Conservation (phyloP, 2,888 invertebrate genomes). For the Cordilura impudica region DNA sequence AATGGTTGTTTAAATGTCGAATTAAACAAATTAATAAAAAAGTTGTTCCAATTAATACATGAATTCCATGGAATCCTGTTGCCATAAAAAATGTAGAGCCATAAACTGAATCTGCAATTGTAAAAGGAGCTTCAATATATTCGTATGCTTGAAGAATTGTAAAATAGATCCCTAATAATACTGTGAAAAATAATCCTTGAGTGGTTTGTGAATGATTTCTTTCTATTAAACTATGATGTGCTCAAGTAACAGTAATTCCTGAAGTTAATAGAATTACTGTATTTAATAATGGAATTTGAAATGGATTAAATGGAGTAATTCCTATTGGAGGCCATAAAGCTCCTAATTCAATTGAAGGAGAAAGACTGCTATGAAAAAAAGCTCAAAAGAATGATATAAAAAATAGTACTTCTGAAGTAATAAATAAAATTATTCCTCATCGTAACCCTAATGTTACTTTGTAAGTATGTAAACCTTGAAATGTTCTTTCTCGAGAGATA, state of each 20-base stretch:
- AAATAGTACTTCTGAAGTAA: conserved; percentile 84
- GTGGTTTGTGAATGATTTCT: conserved; percentile 78
- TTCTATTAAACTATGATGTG: conserved; percentile 81
- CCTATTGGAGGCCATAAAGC: conserved; percentile 82
- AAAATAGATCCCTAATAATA: conserved; percentile 83
- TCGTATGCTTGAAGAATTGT: conserved; percentile 83
- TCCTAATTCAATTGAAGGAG: conserved; percentile 81
- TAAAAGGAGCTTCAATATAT: conserved; percentile 83
- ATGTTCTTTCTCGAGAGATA: too few species aligned
- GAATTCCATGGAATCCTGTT: conserved; percentile 87
- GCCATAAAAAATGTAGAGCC: conserved; percentile 85
- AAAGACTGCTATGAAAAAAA: conserved; percentile 75
- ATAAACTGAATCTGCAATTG: conserved; percentile 82
- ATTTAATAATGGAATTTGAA: conserved; percentile 85
- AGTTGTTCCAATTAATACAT: conserved; percentile 83
- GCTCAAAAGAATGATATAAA: conserved; percentile 82
- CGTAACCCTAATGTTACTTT: conserved; percentile 81
- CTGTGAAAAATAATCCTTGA: conserved; percentile 79
- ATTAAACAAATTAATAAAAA: conserved; percentile 80
- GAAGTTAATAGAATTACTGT: conserved; percentile 85
- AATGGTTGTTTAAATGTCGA: conserved; percentile 79
- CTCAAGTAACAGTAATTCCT: conserved; percentile 84
- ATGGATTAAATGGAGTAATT: conserved; percentile 83
- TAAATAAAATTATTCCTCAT: conserved; percentile 86
- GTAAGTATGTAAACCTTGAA: too few species aligned